Percentiles rank a stretch among this genome's conserved stretches.
phyloP scores from a whole-genome alignment of 2,888 invertebrate species.

The Alcis repandata region DNA sequence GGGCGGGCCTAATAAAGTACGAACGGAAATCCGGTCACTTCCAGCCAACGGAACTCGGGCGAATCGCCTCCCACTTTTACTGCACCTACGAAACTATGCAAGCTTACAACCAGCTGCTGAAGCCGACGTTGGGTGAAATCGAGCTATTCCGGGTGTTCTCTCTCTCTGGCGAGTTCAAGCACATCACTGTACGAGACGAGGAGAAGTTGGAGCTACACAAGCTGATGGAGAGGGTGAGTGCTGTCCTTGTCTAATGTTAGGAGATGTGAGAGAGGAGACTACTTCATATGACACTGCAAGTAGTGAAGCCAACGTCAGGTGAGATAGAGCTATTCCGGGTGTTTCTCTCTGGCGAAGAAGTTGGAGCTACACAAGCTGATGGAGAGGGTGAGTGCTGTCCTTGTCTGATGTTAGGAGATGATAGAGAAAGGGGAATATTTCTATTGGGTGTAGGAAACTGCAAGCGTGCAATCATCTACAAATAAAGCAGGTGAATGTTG shows the following conservation, averaged over 20 bases:
- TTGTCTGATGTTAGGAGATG: too few relatives aligned
- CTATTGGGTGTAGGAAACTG: too few relatives aligned
- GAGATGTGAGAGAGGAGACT: too few relatives aligned
- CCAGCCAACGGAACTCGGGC: slow-evolving; percentile 96
- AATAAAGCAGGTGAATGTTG: too few relatives aligned
- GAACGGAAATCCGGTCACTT: slow-evolving; percentile 96
- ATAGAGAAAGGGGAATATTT: too few relatives aligned
- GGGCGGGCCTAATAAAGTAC: slow-evolving; percentile 97
- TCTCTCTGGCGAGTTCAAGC: slow-evolving; percentile 97
- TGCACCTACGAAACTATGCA: slow-evolving; percentile 98
- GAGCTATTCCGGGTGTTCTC: slow-evolving; percentile 99
- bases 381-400: too few relatives aligned
- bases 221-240: slow-evolving; percentile 89
- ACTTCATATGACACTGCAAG: too few relatives aligned
- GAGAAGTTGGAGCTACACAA: slow-evolving; percentile 99
- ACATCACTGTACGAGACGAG: slow-evolving; percentile 97
- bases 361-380: slow-evolving; percentile 91
- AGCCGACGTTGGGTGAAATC: slow-evolving; percentile 98
- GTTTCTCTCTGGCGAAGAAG: slow-evolving; percentile 99
- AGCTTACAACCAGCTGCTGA: slow-evolving; percentile 97
- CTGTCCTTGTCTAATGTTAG: neutral
- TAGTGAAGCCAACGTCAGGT: too few relatives aligned
- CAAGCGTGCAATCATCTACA: too few relatives aligned
- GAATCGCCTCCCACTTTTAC: slow-evolving; percentile 99
- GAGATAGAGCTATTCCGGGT: slow-evolving; percentile 99